phyloP scores from a whole-genome alignment of 1,140 invertebrate species.

The Ceratitis capitata region DNA sequence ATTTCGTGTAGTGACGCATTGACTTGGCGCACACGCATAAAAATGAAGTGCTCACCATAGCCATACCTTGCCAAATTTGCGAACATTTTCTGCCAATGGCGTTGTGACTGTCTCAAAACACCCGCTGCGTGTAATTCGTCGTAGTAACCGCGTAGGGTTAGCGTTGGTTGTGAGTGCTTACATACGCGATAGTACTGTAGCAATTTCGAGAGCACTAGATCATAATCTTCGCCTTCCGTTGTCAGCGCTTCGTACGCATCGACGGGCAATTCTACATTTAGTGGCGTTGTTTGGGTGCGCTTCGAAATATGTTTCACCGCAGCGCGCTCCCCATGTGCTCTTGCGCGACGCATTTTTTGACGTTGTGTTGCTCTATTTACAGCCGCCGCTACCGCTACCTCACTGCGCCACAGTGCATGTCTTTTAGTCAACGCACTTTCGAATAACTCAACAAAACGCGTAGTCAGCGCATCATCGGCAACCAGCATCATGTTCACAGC shows the following conservation, averaged over 20 bases:
- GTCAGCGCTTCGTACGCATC: background rate
- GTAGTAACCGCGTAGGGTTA: slow-evolving; percentile 6
- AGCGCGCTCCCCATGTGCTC: background rate
- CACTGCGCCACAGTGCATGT: background rate
- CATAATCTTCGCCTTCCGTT: slow-evolving; percentile 3
- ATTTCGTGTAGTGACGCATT: slow-evolving; percentile 10
- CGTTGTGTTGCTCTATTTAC: background rate
- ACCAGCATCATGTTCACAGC: background rate
- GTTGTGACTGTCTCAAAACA: background rate
- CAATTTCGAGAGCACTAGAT: background rate
- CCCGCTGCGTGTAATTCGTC: background rate
- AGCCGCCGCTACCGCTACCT: background rate
- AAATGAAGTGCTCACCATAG: background rate
- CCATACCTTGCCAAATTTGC: slow-evolving; percentile 2
- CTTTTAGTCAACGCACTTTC: background rate
- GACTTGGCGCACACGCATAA: background rate
- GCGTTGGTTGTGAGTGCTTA: background rate
- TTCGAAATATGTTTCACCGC: background rate
- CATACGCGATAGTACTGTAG: slow-evolving; percentile 10
- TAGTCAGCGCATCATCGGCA: background rate
- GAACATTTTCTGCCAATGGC: background rate
- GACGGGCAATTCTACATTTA: background rate
- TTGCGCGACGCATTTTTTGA: background rate
- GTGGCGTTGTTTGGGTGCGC: background rate
- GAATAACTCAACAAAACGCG: background rate